Base-by-base conservation (phyloP, 2,888 invertebrate species). In the Drosophila cognata region DNA sequence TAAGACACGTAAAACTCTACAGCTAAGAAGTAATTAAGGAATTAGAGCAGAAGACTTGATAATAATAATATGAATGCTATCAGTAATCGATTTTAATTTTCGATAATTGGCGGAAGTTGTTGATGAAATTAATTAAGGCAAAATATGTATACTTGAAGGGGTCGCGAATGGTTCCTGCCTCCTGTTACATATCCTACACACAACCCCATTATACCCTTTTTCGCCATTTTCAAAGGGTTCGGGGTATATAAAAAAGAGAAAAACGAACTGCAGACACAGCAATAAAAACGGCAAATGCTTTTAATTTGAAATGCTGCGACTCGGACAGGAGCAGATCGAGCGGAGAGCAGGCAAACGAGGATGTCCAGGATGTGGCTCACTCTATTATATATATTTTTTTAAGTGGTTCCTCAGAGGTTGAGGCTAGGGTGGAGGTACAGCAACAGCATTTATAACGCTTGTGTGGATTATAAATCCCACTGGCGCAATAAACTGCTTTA, bases 381-480 rank as follows among this genome's bases (percentile, higher is more conserved):
- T 58, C 31, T 56, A 25, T 16, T 46, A 25, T 16, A 25, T 33
- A 16, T 41, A 33, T 36, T 50, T 63, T 74, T 86, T 73, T 56
- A 87, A 79, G 82, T 72, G 82, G 81, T 71, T 74, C 63, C 55
- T 38, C 31, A 21, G 59, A 41, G 33, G 36, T 25, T 25, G 31
- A 13, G 16, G 8, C 10, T 21, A 21, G 16, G 25, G 16, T 6
- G 8, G 16, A 18, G 53, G 8, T 16, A 10, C 31, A 35, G 25
- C 29, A 51, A 43, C 38, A 43, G 63, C 83, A 78, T 85, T 89
- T 85, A 89, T 89, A 85, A 85, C 83, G 89, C 85, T 85, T 85
- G 88, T 85, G 89, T 88, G 85, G 90, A 87, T 87, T 89, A 88
- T 82, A 81, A 90, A 82, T 89, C 88, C 90, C 88, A 63, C 61